phyloP scores from a whole-genome alignment of 2,888 invertebrate genomes.

The Scaptomyza polygonia region DNA sequence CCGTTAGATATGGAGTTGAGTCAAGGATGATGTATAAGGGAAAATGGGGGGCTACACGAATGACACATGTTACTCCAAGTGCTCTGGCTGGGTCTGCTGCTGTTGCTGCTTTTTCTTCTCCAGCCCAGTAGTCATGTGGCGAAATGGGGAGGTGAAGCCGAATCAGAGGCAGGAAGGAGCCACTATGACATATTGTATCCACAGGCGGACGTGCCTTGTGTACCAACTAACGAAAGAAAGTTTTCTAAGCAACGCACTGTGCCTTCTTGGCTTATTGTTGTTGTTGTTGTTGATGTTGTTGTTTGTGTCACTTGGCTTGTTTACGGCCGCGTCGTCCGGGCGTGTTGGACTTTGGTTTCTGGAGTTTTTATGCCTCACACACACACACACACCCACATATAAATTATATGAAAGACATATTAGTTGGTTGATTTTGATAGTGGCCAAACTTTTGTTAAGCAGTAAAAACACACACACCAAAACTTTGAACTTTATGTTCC shows the following conservation, averaged over 20 bases:
- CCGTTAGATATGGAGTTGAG: constrained; percentile 13
- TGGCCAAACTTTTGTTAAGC: constrained; percentile 52
- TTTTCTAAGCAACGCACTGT: constrained; percentile 39
- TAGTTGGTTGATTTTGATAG: constrained; percentile 66
- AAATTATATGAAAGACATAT: constrained; percentile 68
- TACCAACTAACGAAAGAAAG: constrained; percentile 62
- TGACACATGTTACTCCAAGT: constrained; percentile 62
- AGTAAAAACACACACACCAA: constrained; percentile 32
- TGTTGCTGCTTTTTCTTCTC: background rate
- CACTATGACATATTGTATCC: constrained; percentile 78
- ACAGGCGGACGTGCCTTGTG: constrained; percentile 69
- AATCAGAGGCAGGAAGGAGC: constrained; percentile 23
- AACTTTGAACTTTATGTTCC: background rate
- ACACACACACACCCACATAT: constrained; percentile 42
- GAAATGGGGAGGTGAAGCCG: background rate
- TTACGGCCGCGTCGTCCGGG: constrained; percentile 53
- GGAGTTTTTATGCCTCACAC: constrained; percentile 55
- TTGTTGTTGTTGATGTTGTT: background rate
- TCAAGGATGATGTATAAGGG: background rate
- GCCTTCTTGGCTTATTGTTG: background rate
- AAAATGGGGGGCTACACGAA: constrained; percentile 20
- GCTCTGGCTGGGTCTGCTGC: constrained; percentile 32
- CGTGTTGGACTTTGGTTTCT: constrained; percentile 41
- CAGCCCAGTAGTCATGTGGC: constrained; percentile 33
- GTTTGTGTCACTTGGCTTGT: constrained; percentile 49